A percentile compares a stretch with the other conserved stretches of the same genome.
Conservation (phyloP, 2,888 invertebrate species). For the Agonopterix alstromeriana region DNA sequence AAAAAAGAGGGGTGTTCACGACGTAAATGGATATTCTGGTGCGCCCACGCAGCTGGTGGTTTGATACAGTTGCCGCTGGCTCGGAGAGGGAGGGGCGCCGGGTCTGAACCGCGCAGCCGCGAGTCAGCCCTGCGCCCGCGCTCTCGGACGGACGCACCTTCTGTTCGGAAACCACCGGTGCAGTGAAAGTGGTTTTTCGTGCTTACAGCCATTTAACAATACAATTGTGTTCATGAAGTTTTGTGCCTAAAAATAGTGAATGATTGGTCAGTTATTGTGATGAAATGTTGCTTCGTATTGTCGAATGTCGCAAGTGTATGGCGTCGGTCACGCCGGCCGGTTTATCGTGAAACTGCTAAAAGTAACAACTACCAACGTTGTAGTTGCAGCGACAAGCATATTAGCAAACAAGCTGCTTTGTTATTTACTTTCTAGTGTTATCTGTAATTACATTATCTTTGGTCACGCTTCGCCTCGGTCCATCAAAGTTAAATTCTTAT, state of each 20-base stretch:
- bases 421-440: conserved; percentile 40
- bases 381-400: conserved; percentile 9
- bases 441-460: conserved; percentile 33
- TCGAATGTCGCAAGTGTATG: conserved; percentile 23
- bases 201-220: conserved; percentile 22
- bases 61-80: conserved; percentile 46
- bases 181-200: conserved; percentile 59
- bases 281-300: conserved; percentile 22
- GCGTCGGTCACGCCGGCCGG: conserved; percentile 17
- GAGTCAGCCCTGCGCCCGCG: conserved; percentile 66
- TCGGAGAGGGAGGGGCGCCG: conserved; percentile 40
- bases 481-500: conserved; percentile 37
- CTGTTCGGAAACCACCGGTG: conserved; percentile 20
- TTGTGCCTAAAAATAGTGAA: conserved; percentile 4
- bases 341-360: conserved; percentile 22
- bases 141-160: conserved; percentile 49
- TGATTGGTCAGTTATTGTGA: conserved; percentile 6
- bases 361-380: conserved; percentile 16
- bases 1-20: conserved; percentile 32
- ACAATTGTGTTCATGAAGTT: conserved; percentile 23
- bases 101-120: conserved; percentile 24
- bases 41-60: conserved; percentile 40
- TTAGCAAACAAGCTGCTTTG: conserved; percentile 6
- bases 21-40: conserved; percentile 62
- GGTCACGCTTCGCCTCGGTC: conserved; percentile 43